Evolutionary conservation across 2,797 vertebrate genomes (phyloP), one percentile per base, ranked within the genome.

Genomic region (Enteromius paludinosus): DNA sequence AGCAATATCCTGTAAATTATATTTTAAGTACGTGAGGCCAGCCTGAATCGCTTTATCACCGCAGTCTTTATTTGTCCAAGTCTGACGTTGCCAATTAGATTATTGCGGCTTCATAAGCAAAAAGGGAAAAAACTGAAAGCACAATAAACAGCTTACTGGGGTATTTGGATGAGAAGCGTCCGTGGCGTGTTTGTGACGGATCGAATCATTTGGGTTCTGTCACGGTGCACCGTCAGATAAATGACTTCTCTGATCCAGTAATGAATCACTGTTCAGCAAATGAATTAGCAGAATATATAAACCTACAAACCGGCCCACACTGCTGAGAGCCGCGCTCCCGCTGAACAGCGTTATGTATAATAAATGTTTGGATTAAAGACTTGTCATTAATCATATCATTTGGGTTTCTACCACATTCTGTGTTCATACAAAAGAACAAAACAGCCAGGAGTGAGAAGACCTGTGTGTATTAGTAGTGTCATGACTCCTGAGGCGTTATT

Each of bases 241-340:
- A 86, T 79, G 79, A 79, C 59, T 77, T 49, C 23, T 33, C 52
- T 43, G 28, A 35, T 69, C n/a, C 33, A 78, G 86, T 77, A 71
- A 78, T 83, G 71, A 82, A 85, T 80, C 80, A 79, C n/a, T 10
- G 69, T 77, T 78, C 73, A 35, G n/a, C 61, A 72, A 80, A 81
- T 62, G 69, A 70, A 47, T 85, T 79, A 81, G 76, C 72, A 11
- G 56, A 81, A 73, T 49, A 25, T 59, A 15, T 78, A 83, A 84
- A 81, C 73, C 80, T 54, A 11, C 68, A 81, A 28, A 77, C 25
- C 41, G 15, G 35, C 23, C 23, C 30, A 18, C 9, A 9, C 52
- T 28, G 61, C 30, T 59, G 61, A 84, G 71, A 72, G 56, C 38
- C 38, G 6, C 11, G 35, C 38, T 35, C 4, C 7, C 5, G 10